A percentile compares a stretch with the other conserved stretches of the same genome.
phyloP scores from a whole-genome alignment of 2,888 invertebrate genomes.

The Hartigia nigra region DNA sequence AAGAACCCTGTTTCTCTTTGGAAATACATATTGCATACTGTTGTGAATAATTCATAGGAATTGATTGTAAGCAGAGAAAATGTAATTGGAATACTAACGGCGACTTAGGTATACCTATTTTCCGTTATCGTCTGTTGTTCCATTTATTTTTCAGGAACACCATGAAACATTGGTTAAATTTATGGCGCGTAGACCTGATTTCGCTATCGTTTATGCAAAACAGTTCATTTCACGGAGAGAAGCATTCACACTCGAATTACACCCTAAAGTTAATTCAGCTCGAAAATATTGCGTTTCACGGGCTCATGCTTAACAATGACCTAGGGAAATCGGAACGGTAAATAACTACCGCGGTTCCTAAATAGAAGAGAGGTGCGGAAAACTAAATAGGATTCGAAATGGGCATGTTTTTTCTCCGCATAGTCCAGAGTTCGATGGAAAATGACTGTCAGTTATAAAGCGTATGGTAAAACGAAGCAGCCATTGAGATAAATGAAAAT shows the following conservation, averaged over 20 bases:
- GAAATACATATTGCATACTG: neutral
- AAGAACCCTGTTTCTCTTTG: neutral
- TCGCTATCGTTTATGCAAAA: conserved; percentile 20
- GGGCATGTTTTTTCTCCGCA: neutral
- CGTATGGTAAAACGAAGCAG: neutral
- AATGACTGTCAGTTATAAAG: neutral
- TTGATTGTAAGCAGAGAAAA: neutral
- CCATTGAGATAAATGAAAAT: neutral
- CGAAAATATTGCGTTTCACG: conserved; percentile 20
- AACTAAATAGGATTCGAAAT: neutral
- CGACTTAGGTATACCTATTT: neutral
- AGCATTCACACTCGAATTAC: conserved; percentile 15
- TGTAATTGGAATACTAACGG: neutral
- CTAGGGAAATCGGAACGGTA: conserved; percentile 23
- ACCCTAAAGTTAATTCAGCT: conserved; percentile 17
- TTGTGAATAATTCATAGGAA: neutral
- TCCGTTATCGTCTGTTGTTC: neutral
- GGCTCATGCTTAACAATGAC: conserved; percentile 10
- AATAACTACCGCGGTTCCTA: conserved; percentile 17
- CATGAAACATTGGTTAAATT: neutral
- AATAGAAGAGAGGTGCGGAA: neutral
- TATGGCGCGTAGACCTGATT: neutral
- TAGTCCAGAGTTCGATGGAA: neutral
- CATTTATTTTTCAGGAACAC: neutral
- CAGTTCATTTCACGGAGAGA: conserved; percentile 9